Conservation (phyloP, 2,888 invertebrate species). For the Macrosiphum euphorbiae region DNA sequence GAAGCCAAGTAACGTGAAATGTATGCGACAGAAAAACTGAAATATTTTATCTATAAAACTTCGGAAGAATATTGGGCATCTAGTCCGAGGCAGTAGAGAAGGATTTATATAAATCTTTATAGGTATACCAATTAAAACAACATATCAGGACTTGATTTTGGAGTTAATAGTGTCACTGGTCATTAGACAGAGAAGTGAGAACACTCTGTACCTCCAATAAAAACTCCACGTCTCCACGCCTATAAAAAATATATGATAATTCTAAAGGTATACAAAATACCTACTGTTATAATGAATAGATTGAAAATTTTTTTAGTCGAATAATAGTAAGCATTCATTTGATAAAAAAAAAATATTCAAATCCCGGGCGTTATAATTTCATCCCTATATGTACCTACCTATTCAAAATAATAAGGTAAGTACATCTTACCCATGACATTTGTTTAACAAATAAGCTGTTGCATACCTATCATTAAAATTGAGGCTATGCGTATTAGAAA, state of each 20-base stretch:
- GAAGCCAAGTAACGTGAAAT: background rate
- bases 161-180: background rate
- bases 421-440: background rate
- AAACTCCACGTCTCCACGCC: background rate
- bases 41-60: background rate
- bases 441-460: background rate
- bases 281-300: background rate
- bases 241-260: background rate
- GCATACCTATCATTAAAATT: background rate
- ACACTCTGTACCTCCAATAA: background rate
- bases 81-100: background rate
- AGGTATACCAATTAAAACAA: background rate
- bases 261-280: background rate
- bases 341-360: background rate
- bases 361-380: background rate
- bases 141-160: background rate
- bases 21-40: background rate
- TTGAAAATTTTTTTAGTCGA: background rate
- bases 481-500: too few species aligned
- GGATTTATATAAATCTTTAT: background rate
- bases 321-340: background rate
- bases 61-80: background rate
- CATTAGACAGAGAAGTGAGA: background rate
- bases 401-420: background rate
- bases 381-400: background rate